Evolutionary conservation across 2,888 invertebrate species (phyloP), one percentile per base, ranked within the genome.

Genomic region (Neria commutata): DNA sequence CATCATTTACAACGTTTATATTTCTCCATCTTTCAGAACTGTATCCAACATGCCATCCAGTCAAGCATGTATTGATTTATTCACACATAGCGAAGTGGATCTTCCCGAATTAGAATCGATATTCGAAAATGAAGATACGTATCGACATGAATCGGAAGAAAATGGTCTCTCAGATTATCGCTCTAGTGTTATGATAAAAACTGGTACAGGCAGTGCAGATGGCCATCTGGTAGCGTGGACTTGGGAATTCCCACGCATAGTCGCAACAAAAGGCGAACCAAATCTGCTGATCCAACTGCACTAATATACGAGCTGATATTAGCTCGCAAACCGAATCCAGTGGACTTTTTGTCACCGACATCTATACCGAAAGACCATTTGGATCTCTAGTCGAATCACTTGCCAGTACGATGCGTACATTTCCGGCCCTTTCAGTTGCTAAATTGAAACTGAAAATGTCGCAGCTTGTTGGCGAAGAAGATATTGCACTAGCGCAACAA

Each of bases 361-460:
- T n/a, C n/a, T n/a, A n/a, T n/a, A n/a, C n/a, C n/a, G n/a, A n/a
- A n/a, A n/a, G n/a, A 16, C 29, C 50, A 50, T 50, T 33, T 50
- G 29, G 33, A 50, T 50, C 50, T 29, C 5, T 33, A 29, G 26
- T 29, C 17, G 50, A 50, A 50, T 33, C 33, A 19, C 16, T 50
- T 50, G 50, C 50, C 17, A 8, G 50, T 33, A 50, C 29, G 10
- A 29, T 26, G n/a, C n/a, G n/a, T n/a, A n/a, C n/a, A n/a, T n/a
- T n/a, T n/a, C n/a, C n/a, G n/a, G n/a, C n/a, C n/a, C n/a, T n/a
- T n/a, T 10, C 50, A 50, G 19, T 50, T n/a, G 50, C 50, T n/a
- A 50, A 50, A 50, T 50, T 33, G 16, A 26, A 50, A 29, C 29
- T 50, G 50, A 26, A 50, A 50, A 50, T 50, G 29, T 50, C 50